Conservation (phyloP, 1,140 invertebrate species). For the Drosophila insularis region DNA sequence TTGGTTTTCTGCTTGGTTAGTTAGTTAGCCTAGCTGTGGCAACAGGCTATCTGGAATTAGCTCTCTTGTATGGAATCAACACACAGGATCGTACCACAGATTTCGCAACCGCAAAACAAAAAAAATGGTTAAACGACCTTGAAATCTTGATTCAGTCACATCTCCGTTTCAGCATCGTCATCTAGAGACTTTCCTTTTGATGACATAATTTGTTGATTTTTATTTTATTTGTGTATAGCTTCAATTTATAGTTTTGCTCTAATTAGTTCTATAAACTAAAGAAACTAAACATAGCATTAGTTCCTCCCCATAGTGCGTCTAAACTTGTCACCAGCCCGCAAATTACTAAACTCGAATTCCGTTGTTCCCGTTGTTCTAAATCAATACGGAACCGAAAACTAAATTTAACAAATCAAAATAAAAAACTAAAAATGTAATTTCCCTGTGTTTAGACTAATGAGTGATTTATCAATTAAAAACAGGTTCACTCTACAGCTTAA, state of each 20-base stretch:
- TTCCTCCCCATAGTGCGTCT: background rate
- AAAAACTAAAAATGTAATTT: background rate
- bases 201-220: constrained; percentile 57
- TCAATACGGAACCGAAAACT: constrained; percentile 4
- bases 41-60: constrained; percentile 2
- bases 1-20: constrained; percentile 39
- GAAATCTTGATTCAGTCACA: constrained; percentile 38
- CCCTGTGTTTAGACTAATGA: constrained; percentile 25
- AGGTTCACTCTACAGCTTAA: constrained; percentile 19
- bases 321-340: constrained; percentile 44
- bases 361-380: background rate
- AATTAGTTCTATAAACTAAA: constrained; percentile 66
- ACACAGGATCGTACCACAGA: constrained; percentile 44
- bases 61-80: background rate
- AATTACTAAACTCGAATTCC: constrained; percentile 29
- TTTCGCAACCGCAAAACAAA: constrained; percentile 47
- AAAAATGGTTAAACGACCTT: constrained; percentile 50
- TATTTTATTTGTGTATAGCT: background rate
- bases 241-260: constrained; percentile 44
- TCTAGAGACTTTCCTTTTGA: constrained; percentile 40
- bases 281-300: constrained; percentile 9
- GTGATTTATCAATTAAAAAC: constrained; percentile 50
- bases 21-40: constrained; percentile 13
- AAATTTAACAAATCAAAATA: background rate
- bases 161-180: constrained; percentile 41